Evolutionary conservation across 2,888 invertebrate genomes (phyloP).

Genomic region (Deilephila porcellus): DNA sequence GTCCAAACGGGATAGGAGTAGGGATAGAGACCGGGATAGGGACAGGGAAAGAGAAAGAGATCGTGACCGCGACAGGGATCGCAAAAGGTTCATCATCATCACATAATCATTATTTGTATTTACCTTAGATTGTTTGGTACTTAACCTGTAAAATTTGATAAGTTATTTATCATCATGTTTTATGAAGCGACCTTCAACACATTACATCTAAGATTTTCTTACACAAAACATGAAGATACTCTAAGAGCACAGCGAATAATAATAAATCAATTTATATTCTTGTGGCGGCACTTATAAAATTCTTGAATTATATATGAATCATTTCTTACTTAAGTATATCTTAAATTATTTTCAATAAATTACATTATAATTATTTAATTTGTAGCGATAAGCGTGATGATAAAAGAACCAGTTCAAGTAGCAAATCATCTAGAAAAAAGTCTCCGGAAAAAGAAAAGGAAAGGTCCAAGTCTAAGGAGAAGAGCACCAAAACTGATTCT

Average conservation of each 20-base stretch:
- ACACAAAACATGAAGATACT: no score
- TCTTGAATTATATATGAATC: background rate
- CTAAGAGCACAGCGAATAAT: no score
- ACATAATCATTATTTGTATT: slow-evolving; percentile 33
- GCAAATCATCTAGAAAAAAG: slow-evolving; percentile 85
- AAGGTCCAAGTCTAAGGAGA: slow-evolving; percentile 85
- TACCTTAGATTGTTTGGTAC: background rate
- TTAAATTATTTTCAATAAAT: background rate
- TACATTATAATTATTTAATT: background rate
- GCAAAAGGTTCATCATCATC: slow-evolving; percentile 70
- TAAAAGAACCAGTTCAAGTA: slow-evolving; percentile 85
- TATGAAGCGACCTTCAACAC: no score
- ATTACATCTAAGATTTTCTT: no score
- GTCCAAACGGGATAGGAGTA: slow-evolving; percentile 81
- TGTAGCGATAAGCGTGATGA: slow-evolving; percentile 86
- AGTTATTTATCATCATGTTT: no score
- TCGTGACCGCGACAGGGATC: slow-evolving; percentile 57
- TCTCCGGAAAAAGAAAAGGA: slow-evolving; percentile 75
- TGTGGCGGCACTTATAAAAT: background rate
- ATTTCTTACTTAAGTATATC: background rate
- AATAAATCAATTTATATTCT: background rate
- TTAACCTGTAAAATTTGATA: no score
- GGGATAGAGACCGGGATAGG: slow-evolving; percentile 71
- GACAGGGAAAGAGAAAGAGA: slow-evolving; percentile 55
- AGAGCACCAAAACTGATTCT: slow-evolving; percentile 84